Evolutionary conservation across 2,113 vertebrate genomes (phyloP), one percentile per base, ranked within the genome.

Genomic region (Pan troglodytes): DNA sequence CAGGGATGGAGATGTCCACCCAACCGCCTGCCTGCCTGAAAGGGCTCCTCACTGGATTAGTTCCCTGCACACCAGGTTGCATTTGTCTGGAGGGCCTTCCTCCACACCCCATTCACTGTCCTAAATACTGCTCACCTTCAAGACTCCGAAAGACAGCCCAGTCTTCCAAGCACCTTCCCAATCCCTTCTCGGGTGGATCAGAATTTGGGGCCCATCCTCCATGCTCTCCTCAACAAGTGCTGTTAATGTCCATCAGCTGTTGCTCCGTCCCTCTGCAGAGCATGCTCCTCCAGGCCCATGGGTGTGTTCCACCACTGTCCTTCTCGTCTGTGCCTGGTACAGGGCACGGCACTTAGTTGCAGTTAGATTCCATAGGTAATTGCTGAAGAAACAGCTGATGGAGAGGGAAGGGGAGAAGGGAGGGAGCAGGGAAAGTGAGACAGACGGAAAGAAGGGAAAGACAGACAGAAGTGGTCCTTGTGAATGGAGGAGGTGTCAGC

Each of bases 221-320:
- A 18, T 0, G 5, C 55, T 3, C 17, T 4, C 2, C 30, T 52
- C 6, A 22, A 8, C 30, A 27, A 35, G 25, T n/a, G 17, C 14
- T 32, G 14, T 27, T 20, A 35, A 4, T 18, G 13, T 22, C 2
- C 32, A 27, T 52, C 59, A 38, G 27, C 27, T 6, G 5, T 27
- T 64, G 61, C 61, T 64, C 40, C 1, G 18, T 23, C 16, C 38
- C 22, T 35, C 11, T 7, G 18, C 52, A 25, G 55, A 45, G 16
- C 0, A 1, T 35, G 3, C 67, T 68, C 32, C 67, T 68, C 67
- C 1, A 3, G 67, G 67, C 67, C 67, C 43, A 38, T 0, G 2
- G 13, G 85, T 8, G 40, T 14, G 10, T n/a, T 72, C 22, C 8
- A 11, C 17, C n/a, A 23, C 12, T 1, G 14, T 8, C 25, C 12